These are phyloP conservation scores for Portunus trituberculatus DNA, from an alignment of 1,140 invertebrate genomes.

Conservation along the genomic window DNA sequence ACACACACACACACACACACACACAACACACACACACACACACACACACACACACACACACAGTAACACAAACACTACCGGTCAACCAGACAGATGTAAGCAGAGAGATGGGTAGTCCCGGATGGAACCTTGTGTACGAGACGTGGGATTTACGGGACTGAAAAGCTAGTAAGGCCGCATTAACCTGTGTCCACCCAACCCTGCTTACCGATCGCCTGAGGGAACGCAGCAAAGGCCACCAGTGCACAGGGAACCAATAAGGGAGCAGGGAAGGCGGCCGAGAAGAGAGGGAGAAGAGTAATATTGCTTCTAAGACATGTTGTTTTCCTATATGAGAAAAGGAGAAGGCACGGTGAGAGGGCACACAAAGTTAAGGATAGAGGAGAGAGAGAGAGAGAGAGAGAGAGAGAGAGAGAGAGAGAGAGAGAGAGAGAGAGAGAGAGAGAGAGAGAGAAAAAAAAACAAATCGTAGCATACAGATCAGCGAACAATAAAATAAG, in stretches of 20 bases:
- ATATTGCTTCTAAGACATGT: background rate
- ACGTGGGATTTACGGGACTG: background rate
- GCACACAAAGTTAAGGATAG: background rate
- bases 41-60: too few relatives aligned
- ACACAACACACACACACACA: too few relatives aligned
- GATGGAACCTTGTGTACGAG: background rate
- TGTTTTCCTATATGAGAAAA: background rate
- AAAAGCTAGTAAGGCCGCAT: background rate
- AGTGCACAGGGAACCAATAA: background rate
- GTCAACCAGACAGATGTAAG: background rate
- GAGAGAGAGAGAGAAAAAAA: background rate
- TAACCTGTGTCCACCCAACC: background rate
- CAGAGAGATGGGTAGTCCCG: background rate
- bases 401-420: background rate
- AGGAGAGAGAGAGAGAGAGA: background rate
- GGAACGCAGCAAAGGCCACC: background rate
- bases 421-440: background rate
- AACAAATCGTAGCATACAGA: too few relatives aligned
- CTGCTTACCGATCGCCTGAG: background rate
- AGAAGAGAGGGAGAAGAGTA: background rate
- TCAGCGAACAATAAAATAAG: too few relatives aligned
- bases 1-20: too few relatives aligned
- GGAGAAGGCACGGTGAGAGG: background rate
- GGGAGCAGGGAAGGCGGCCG: background rate
- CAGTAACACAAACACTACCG: too few relatives aligned